Evolutionary conservation across 1,140 invertebrate genomes (phyloP).

Genomic region (Neodiprion virginianus): DNA sequence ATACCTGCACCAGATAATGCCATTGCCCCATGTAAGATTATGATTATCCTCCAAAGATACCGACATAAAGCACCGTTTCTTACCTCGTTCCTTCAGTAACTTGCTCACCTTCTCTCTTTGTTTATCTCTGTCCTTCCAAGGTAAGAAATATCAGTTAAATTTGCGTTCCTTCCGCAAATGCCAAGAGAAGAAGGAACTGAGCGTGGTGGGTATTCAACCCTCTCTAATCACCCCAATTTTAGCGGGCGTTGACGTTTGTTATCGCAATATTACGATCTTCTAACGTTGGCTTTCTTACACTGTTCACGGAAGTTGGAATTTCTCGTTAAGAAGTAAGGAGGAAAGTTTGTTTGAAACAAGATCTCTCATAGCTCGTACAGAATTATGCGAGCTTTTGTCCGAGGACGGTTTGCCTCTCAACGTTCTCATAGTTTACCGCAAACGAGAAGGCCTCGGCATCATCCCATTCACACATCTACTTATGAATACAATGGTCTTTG

Average conservation of each 20-base stretch:
- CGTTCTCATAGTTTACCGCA: background rate
- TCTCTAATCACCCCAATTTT: constrained; percentile 50
- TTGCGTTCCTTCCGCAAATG: background rate
- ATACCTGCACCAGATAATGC: constrained; percentile 22
- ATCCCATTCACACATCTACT: no score
- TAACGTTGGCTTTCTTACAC: background rate
- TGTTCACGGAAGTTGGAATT: background rate
- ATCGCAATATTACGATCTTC: constrained; percentile 28
- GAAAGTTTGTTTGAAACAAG: background rate
- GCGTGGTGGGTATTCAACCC: constrained; percentile 20
- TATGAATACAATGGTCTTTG: no score
- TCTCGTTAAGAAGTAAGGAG: background rate
- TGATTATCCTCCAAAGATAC: constrained; percentile 54
- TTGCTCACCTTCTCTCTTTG: constrained; percentile 25
- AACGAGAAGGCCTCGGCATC: background rate
- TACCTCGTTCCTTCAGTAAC: constrained; percentile 19
- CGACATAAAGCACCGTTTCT: constrained; percentile 53
- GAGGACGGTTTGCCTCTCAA: background rate
- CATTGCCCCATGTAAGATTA: constrained; percentile 43
- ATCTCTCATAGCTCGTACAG: background rate
- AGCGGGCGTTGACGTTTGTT: constrained; percentile 45
- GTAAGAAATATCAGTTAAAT: background rate
- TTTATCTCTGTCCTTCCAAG: background rate
- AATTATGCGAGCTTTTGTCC: background rate
- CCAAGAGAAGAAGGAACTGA: background rate